These are phyloP conservation scores for Gonioctena quinquepunctata DNA, from an alignment of 1,140 invertebrate species.

Conservation along the genomic window DNA sequence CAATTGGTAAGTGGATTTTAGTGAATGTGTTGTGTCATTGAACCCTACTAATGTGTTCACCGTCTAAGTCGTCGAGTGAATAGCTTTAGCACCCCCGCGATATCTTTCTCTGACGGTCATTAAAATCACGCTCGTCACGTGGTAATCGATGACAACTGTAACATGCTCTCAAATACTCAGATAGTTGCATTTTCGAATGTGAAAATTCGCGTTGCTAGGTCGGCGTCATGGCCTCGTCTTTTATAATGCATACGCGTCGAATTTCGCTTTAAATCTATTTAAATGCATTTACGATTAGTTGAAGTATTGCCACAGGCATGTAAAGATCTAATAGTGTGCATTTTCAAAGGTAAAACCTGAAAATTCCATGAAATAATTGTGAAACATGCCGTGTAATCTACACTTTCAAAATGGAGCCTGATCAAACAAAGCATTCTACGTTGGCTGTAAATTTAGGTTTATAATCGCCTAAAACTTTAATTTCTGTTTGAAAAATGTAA, in stretches of 20 bases:
- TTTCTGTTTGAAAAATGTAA: constrained; percentile 6
- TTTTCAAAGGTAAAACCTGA: background rate
- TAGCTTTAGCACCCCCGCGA: constrained; percentile 64
- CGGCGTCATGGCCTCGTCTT: constrained; percentile 46
- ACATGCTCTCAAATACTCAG: constrained; percentile 24
- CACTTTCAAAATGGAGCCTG: constrained; percentile 66
- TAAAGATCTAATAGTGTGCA: background rate
- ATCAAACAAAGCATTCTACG: constrained; percentile 52
- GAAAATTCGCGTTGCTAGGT: constrained; percentile 30
- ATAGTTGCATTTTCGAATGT: constrained; percentile 19
- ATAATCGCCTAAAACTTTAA: constrained; percentile 11
- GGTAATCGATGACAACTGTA: constrained; percentile 64
- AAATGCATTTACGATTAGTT: background rate
- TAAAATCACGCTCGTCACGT: constrained; percentile 66
- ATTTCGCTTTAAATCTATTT: constrained; percentile 8
- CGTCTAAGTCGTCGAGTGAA: constrained; percentile 51
- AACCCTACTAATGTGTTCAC: constrained; percentile 54
- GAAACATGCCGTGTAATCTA: constrained; percentile 22
- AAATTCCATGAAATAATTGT: background rate
- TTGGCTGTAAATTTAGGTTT: constrained; percentile 28
- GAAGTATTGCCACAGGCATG: background rate
- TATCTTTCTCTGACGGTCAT: constrained; percentile 64
- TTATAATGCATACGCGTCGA: constrained; percentile 11
- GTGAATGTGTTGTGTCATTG: constrained; percentile 55
- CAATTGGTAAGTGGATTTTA: constrained; percentile 78